A percentile compares a stretch with the other conserved stretches of the same genome.
Conservation (phyloP, 2,888 invertebrate species). For the Rosalia funebris region DNA sequence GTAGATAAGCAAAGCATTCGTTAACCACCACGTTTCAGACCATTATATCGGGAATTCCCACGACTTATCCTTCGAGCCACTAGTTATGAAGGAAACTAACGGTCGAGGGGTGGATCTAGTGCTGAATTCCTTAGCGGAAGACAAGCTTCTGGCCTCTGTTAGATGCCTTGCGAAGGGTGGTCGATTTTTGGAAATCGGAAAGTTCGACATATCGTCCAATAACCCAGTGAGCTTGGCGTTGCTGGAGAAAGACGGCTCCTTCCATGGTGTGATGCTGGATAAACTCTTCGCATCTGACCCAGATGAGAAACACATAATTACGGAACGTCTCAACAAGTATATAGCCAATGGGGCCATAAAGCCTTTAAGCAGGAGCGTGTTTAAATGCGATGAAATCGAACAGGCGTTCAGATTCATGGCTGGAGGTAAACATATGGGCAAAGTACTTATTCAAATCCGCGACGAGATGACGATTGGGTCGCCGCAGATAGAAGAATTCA, state of each 20-base stretch:
- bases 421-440: constrained; percentile 67
- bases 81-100: constrained; percentile 81
- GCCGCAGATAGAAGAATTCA: neutral
- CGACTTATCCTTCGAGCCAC: constrained; percentile 85
- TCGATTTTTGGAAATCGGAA: constrained; percentile 78
- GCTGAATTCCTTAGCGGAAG: constrained; percentile 84
- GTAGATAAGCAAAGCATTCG: neutral
- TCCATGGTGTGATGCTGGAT: constrained; percentile 83
- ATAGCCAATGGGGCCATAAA: constrained; percentile 69
- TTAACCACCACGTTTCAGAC: neutral
- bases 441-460: constrained; percentile 66
- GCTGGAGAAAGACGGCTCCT: constrained; percentile 77
- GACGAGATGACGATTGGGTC: constrained; percentile 39
- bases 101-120: constrained; percentile 91
- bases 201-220: neutral
- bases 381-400: constrained; percentile 74
- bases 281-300: constrained; percentile 35
- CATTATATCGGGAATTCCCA: constrained; percentile 70
- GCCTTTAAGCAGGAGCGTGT: constrained; percentile 75
- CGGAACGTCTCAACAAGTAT: constrained; percentile 9
- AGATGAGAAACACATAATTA: constrained; percentile 16
- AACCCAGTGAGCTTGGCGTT: constrained; percentile 68
- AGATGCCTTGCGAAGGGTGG: constrained; percentile 71
- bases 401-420: constrained; percentile 47
- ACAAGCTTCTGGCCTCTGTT: constrained; percentile 80